Evolutionary conservation across 2,888 invertebrate genomes (phyloP), one percentile per base, ranked within the genome.

Genomic region (Ariolimax columbianus): DNA sequence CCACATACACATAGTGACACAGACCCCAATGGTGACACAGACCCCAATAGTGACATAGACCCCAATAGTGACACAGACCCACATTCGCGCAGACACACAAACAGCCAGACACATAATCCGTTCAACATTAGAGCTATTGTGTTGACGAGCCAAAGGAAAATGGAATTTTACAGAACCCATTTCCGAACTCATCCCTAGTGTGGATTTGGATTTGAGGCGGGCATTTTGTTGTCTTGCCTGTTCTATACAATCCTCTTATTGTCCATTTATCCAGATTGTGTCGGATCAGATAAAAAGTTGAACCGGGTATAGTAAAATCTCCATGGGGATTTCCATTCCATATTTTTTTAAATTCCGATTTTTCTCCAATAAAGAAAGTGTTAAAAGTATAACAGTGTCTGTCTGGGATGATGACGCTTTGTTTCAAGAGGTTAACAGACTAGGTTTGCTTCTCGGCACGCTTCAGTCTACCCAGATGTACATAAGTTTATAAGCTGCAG

Each of bases 261-360:
- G 55, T 36, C 38, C 77, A 77, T 77, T 59, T 59, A 77, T 77
- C 59, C 55, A 77, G 77, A 55, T 59, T 77, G 77, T 75, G 47
- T 36, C 77, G 55, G 38, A 55, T 77, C 38, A 30, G 59, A 77
- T 38, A 38, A 11, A 36, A 77, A 26, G 33, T 77, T 55, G 36
- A 73, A 77, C 19, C 23, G 47, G 30, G 36, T 33, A 38, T 59
- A 36, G 59, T 55, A n/a, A 77, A 55, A 77, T 77, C 59, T 43
- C 77, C 55, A 36, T 47, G 30, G 36, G 59, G 36, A 77, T 77
- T 38, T 59, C 55, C 59, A 59, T 55, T 55, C 77, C 55, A 26
- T 36, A 7, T 63, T 63, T 14, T 63, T 14, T 59, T 23, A 30
- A 3, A 33, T 17, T 1, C 17, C 7, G 33, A 36, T 70, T 70